Evolutionary conservation across 2,888 invertebrate genomes (phyloP).

Genomic region (Abrostola tripartita): DNA sequence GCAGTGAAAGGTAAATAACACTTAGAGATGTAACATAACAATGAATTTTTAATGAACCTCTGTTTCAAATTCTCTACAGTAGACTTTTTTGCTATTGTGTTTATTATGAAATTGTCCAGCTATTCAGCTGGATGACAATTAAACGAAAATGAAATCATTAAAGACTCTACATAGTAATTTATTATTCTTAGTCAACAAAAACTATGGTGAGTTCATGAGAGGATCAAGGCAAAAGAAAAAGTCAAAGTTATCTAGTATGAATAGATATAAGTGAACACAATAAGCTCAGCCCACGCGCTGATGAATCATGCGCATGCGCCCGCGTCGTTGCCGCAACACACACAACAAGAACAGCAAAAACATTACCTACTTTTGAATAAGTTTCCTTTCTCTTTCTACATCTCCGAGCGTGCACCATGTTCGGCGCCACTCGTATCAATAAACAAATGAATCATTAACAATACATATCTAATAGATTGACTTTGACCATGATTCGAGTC

Average conservation of each 20-base stretch:
- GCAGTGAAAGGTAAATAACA: slow-evolving; percentile 76
- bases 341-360: slow-evolving; percentile 82
- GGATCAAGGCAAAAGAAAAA: slow-evolving; percentile 77
- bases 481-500: slow-evolving; percentile 67
- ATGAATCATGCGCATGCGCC: slow-evolving; percentile 82
- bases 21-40: slow-evolving; percentile 70
- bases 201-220: slow-evolving; percentile 61
- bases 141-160: slow-evolving; percentile 59
- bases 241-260: slow-evolving; percentile 75
- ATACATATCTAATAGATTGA: slow-evolving; percentile 61
- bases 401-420: slow-evolving; percentile 75
- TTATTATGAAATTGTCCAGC: slow-evolving; percentile 60
- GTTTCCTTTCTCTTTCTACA: slow-evolving; percentile 88
- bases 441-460: slow-evolving; percentile 68
- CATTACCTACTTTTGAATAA: slow-evolving; percentile 88
- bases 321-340: slow-evolving; percentile 73
- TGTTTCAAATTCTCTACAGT: slow-evolving; percentile 69
- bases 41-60: slow-evolving; percentile 80
- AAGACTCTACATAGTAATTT: slow-evolving; percentile 44
- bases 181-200: slow-evolving; percentile 54
- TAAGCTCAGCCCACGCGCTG: slow-evolving; percentile 85
- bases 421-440: slow-evolving; percentile 77
- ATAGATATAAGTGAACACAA: slow-evolving; percentile 79
- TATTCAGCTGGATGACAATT: slow-evolving; percentile 51
- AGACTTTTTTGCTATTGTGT: slow-evolving; percentile 67